Evolutionary conservation across 2,113 vertebrate genomes (phyloP).

Genomic region (Onychorhynchus coronatus): DNA sequence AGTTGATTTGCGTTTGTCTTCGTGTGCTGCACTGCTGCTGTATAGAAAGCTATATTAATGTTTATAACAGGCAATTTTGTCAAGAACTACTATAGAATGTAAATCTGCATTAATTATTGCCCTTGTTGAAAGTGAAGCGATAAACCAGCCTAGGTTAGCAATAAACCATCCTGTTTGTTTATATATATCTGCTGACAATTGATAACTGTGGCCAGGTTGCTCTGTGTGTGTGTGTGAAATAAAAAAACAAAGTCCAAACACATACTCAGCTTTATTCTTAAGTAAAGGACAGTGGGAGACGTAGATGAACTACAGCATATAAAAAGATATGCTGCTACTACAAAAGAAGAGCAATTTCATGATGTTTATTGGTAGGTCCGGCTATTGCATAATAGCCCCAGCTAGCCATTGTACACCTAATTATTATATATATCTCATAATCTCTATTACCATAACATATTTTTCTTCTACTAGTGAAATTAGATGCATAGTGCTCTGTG

Average conservation of each 20-base stretch:
- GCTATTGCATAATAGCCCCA: not conserved
- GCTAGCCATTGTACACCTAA: not conserved
- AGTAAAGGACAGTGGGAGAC: slow-evolving; percentile 10
- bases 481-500: slow-evolving; percentile 7
- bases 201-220: slow-evolving; percentile 11
- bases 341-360: not conserved
- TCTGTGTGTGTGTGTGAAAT: not conserved
- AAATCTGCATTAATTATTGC: slow-evolving; percentile 66
- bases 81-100: slow-evolving; percentile 36
- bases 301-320: slow-evolving; percentile 1
- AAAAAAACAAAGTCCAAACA: not conserved
- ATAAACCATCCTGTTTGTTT: slow-evolving; percentile 22
- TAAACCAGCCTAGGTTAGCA: not conserved
- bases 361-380: not conserved
- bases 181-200: not conserved
- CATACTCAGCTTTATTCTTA: slow-evolving; percentile 15
- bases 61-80: slow-evolving; percentile 62
- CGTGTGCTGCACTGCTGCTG: not conserved
- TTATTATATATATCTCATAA: slow-evolving; percentile 1
- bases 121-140: slow-evolving; percentile 43
- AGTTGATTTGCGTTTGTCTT: slow-evolving; percentile 28
- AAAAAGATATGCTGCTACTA: not conserved
- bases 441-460: not conserved
- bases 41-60: slow-evolving; percentile 42
- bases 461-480: slow-evolving; percentile 44